These are phyloP conservation scores for Spondyliosoma cantharus DNA, from an alignment of 2,797 vertebrate species.

Conservation along the genomic window DNA sequence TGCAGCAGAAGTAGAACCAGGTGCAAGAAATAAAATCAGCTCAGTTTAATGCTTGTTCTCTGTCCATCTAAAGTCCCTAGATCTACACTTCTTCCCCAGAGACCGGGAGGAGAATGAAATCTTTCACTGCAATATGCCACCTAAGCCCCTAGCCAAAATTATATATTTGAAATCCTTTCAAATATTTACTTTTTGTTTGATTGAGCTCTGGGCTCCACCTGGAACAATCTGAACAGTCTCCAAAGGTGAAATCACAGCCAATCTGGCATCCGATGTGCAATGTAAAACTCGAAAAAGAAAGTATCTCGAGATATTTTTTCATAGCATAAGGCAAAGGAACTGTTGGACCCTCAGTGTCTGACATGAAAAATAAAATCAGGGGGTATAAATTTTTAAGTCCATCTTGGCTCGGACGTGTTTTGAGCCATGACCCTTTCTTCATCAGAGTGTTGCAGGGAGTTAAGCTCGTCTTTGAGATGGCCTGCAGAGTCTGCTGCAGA, in stretches of 20 bases:
- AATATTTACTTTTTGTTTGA: conserved; percentile 64
- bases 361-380: conserved; percentile 47
- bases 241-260: conserved; percentile 61
- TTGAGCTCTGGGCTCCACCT: conserved; percentile 65
- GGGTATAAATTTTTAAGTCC: conserved; percentile 47
- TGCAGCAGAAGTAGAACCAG: conserved; percentile 52
- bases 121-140: conserved; percentile 66
- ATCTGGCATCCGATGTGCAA: conserved; percentile 47
- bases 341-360: conserved; percentile 17
- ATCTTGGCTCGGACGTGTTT: conserved; percentile 38
- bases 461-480: conserved; percentile 48
- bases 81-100: conserved; percentile 56
- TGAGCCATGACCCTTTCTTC: conserved; percentile 35
- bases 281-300: conserved; percentile 37
- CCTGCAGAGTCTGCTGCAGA: conserved; percentile 53
- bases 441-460: conserved; percentile 41
- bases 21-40: conserved; percentile 57
- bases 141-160: conserved; percentile 63
- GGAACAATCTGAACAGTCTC: conserved; percentile 61
- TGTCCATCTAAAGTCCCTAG: conserved; percentile 55
- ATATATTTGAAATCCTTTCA: conserved; percentile 72
- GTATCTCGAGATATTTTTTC: conserved; percentile 36
- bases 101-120: conserved; percentile 57
- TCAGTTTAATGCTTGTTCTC: conserved; percentile 60
- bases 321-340: conserved; percentile 12